A percentile compares a stretch with the other conserved stretches of the same genome.
phyloP scores from a whole-genome alignment of 2,113 vertebrate genomes.

The Saccopteryx leptura region DNA sequence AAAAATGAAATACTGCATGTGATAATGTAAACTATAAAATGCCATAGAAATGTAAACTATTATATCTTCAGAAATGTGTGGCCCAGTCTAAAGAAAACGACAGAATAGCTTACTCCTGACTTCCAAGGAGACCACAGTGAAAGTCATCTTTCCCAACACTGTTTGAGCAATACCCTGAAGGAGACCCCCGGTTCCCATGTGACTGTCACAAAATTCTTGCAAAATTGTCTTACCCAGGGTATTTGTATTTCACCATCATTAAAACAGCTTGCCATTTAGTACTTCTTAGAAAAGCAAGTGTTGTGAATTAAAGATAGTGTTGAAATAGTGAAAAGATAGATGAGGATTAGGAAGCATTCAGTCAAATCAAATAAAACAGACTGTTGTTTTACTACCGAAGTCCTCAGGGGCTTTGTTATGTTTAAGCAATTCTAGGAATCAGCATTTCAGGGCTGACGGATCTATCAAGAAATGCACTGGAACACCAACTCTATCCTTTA shows the following conservation, averaged over 20 bases:
- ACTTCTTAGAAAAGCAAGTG: slow-evolving; percentile 8
- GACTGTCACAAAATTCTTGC: slow-evolving; percentile 20
- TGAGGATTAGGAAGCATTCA: background rate
- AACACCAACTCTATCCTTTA: background rate
- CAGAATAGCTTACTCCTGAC: background rate
- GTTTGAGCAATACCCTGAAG: background rate
- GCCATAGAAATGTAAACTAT: background rate
- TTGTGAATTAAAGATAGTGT: slow-evolving; percentile 57
- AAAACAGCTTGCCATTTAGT: slow-evolving; percentile 10
- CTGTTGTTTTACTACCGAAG: slow-evolving; percentile 4
- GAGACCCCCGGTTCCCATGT: background rate
- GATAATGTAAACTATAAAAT: background rate
- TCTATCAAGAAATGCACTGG: background rate
- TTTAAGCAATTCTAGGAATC: background rate
- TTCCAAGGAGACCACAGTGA: background rate
- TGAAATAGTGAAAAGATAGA: slow-evolving; percentile 34
- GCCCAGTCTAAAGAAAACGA: background rate
- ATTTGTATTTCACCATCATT: slow-evolving; percentile 35
- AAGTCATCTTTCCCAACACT: background rate
- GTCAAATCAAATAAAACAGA: background rate
- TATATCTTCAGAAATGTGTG: background rate
- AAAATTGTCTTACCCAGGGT: slow-evolving; percentile 43
- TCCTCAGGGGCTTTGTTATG: background rate
- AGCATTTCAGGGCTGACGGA: background rate
- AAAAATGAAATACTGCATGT: slow-evolving; percentile 29